phyloP scores from a whole-genome alignment of 2,113 vertebrate species.

The Sardina pilchardus region DNA sequence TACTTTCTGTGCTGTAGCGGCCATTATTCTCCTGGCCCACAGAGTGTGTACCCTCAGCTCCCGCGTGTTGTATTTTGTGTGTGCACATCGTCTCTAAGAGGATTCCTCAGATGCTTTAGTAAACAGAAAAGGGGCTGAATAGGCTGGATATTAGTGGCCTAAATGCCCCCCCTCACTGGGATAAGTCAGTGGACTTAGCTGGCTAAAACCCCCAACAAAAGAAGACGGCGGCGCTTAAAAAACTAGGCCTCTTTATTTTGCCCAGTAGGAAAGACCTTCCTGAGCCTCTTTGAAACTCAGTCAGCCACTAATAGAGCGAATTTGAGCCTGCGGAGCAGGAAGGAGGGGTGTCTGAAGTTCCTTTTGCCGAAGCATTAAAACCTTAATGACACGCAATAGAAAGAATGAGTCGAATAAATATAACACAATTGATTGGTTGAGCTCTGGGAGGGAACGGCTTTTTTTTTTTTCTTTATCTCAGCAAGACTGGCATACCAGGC shows the following conservation, averaged over 20 bases:
- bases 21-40: not conserved
- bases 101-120: not conserved
- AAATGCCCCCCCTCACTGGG: not conserved
- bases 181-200: not conserved
- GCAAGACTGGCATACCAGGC: not conserved
- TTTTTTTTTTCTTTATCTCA: not conserved
- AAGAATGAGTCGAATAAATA: not conserved
- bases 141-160: not conserved
- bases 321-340: not conserved
- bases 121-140: not conserved
- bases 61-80: not conserved
- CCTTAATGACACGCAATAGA: not conserved
- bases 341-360: not conserved
- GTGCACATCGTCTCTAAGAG: not conserved
- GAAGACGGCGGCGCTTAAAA: not conserved
- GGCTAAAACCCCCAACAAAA: not conserved
- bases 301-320: not conserved
- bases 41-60: not conserved
- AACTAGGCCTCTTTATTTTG: conserved; percentile 1
- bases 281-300: not conserved
- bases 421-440: not conserved
- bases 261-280: not conserved
- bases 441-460: not conserved
- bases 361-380: not conserved
- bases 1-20: not conserved